Evolutionary conservation across 2,888 invertebrate genomes (phyloP), one percentile per base, ranked within the genome.

Genomic region (Cryptocheilus praepositus): DNA sequence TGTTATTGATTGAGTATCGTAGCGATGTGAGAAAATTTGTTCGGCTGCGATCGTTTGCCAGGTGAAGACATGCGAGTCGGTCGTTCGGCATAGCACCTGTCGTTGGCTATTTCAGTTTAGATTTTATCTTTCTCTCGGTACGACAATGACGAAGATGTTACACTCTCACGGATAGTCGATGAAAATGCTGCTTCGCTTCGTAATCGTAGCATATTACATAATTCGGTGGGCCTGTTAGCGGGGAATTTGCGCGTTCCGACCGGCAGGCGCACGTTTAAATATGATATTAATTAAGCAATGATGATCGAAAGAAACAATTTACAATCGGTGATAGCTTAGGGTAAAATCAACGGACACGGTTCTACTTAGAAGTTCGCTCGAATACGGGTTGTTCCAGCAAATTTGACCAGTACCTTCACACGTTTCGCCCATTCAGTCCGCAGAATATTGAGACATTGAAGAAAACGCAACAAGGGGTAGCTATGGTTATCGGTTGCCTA

Each of bases 271-370:
- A 77, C 73, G 22, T 66, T 59, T 77, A 80, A 81, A 81, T 74
- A 80, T 69, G 79, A 81, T 81, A 82, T 83, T 83, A 82, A 83
- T 81, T 83, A 81, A 84, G 79, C 79, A 82, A 81, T 84, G 79
- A 76, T 80, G 76, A 74, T 80, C 71, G 80, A 75, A 79, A 79
- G 73, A 79, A 70, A 74, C 82, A 81, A 83, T 83, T 83, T 82
- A 76, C 82, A 83, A 81, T 83, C 75, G 74, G 79, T 77, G 74
- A 80, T 81, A 81, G 75, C 72, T 73, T 76, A 79, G 70, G 76
- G 73, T 81, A 80, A 76, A 73, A 79, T 76, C 77, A 80, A 81
- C 67, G 73, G 73, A 73, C 65, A 67, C 67, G 67, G 79, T 81
- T 80, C 77, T 80, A 76, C 74, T 78, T 80, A 79, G 73, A 73